Percentiles rank a stretch among this genome's conserved stretches.
phyloP scores from a whole-genome alignment of 1,140 invertebrate genomes.

The Macrostomum lignano region DNA sequence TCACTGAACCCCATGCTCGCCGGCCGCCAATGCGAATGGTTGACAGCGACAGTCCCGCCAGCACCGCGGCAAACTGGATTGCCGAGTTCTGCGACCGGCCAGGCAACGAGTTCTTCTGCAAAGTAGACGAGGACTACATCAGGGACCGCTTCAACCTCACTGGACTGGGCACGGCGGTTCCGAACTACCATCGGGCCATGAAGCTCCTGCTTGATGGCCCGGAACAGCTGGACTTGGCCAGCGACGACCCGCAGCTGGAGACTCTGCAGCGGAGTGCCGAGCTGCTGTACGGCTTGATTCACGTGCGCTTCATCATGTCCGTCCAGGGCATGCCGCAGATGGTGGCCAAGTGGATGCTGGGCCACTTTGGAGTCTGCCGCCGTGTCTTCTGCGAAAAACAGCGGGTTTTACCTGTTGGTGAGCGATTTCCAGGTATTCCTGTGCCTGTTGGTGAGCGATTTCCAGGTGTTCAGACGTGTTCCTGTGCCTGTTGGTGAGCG shows the following conservation, averaged over 20 bases:
- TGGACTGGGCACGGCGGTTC: neutral
- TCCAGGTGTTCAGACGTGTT: too few relatives aligned
- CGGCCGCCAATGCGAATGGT: too few relatives aligned
- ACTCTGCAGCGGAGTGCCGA: slow-evolving; percentile 96
- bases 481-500: too few relatives aligned
- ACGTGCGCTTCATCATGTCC: slow-evolving; percentile 91
- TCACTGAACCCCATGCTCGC: too few relatives aligned
- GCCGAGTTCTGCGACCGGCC: neutral
- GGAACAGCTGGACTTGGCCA: too few relatives aligned
- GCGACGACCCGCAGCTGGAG: too few relatives aligned
- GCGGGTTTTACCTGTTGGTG: slow-evolving; percentile 81
- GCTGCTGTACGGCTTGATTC: slow-evolving; percentile 96
- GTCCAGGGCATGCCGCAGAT: slow-evolving; percentile 96
- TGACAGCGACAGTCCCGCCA: too few relatives aligned
- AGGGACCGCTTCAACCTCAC: slow-evolving; percentile 4
- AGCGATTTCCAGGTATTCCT: slow-evolving; percentile 11
- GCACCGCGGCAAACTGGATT: slow-evolving; percentile 2
- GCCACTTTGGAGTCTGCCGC: slow-evolving; percentile 92
- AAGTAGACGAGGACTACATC: slow-evolving; percentile 4
- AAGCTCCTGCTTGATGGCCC: neutral
- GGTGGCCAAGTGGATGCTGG: slow-evolving; percentile 66
- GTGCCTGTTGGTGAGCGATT: too few relatives aligned
- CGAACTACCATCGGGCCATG: neutral
- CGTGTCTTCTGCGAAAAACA: slow-evolving; percentile 75
- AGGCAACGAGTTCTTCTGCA: slow-evolving; percentile 4